Evolutionary conservation across 2,113 vertebrate genomes (phyloP), one percentile per base, ranked within the genome.

Genomic region (Todiramphus saurophagus): DNA sequence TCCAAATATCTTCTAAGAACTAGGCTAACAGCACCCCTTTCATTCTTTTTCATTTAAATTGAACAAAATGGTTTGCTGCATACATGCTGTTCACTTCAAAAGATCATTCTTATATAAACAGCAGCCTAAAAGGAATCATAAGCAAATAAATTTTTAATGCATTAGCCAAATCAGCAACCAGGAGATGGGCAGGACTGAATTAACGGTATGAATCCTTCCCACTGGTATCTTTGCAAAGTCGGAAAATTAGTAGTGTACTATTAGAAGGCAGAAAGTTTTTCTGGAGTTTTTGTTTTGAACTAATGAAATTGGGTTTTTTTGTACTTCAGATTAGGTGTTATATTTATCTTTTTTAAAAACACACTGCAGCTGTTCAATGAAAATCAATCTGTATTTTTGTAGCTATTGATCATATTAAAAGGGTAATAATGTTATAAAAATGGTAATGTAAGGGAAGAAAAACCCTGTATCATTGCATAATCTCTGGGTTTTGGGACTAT

Each of bases 41-140:
- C 50, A 72, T 78, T 94, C 74, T 81, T 70, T 90, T 90, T 67
- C 50, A 81, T 75, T 87, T 87, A 90, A 94, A 95, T 80, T 53
- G 64, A 88, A 94, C 48, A 94, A 93, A 86, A 91, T 58, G 18
- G 44, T 85, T 89, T 90, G 64, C 56, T 93, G 83, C 9, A 3
- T 83, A 39, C 60, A 44, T 55, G 48, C 41, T 95, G 74, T 51
- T 97, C 72, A 94, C 93, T 94, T 96, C 96, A 95, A 95, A 92
- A 84, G 60, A 85, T 39, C 31, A 80, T 72, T 93, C 55, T 84
- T 93, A 92, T 96, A 91, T 83, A 88, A 96, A 97, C 86, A 85
- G 44, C 53, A 95, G 27, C 79, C 56, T 75, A 63, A 60, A 56
- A 92, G 24, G 80, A 89, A 69, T 89, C 41, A 79, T 46, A 70